phyloP scores from a whole-genome alignment of 2,888 invertebrate species.

The Herminia tarsipennalis region DNA sequence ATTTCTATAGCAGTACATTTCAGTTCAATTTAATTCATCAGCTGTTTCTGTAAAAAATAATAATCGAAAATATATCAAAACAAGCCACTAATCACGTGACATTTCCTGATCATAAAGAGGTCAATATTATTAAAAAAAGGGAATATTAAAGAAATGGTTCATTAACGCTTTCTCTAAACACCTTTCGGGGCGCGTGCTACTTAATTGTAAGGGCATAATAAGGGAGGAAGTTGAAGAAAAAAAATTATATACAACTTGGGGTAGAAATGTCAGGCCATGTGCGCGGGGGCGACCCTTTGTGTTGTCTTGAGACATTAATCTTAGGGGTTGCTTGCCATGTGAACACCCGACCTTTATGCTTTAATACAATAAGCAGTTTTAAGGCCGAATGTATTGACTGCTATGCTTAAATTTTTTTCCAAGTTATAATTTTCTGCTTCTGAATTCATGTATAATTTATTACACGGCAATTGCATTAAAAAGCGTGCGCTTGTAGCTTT shows the following conservation, averaged over 20 bases:
- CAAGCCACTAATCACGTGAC: slow-evolving; percentile 29
- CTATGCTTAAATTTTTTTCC: background rate
- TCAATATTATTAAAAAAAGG: slow-evolving; percentile 32
- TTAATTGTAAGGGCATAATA: slow-evolving; percentile 70
- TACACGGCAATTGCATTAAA: too few species aligned
- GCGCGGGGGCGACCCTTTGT: slow-evolving; percentile 75
- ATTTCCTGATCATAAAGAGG: slow-evolving; percentile 26
- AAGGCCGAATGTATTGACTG: slow-evolving; percentile 21
- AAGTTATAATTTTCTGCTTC: background rate
- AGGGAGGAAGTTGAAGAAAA: slow-evolving; percentile 73
- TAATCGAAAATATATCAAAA: too few species aligned
- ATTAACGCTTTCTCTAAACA: slow-evolving; percentile 79
- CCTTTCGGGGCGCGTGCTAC: slow-evolving; percentile 78
- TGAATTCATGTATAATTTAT: too few species aligned
- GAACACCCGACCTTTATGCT: slow-evolving; percentile 63
- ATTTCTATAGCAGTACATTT: too few species aligned
- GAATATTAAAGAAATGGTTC: slow-evolving; percentile 58
- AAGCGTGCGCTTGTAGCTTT: too few species aligned
- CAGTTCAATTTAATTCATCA: too few species aligned
- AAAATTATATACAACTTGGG: slow-evolving; percentile 63
- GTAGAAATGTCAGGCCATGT: slow-evolving; percentile 77
- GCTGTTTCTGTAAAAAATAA: too few species aligned
- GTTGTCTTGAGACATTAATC: slow-evolving; percentile 76
- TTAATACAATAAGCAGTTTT: slow-evolving; percentile 29
- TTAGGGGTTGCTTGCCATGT: slow-evolving; percentile 75